Evolutionary conservation across 2,797 vertebrate genomes (phyloP).

Genomic region (Acomys russatus): DNA sequence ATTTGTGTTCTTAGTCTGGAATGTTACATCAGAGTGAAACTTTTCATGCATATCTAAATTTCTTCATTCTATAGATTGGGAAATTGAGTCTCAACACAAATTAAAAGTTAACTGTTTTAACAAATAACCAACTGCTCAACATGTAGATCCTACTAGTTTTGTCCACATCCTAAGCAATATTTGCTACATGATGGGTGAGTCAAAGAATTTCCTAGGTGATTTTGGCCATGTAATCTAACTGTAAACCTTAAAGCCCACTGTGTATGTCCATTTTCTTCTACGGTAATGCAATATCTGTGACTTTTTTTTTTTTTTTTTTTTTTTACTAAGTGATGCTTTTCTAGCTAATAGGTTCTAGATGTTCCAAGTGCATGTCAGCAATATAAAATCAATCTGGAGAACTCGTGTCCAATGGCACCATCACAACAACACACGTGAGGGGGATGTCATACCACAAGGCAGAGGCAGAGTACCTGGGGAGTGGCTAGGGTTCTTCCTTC

Average conservation of each 20-base stretch:
- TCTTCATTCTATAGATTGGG: background rate
- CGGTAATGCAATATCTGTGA: background rate
- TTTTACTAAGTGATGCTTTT: background rate
- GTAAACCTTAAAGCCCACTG: background rate
- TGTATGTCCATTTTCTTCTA: background rate
- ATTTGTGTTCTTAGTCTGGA: background rate
- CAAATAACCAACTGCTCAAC: background rate
- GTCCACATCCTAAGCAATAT: background rate
- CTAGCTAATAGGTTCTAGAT: background rate
- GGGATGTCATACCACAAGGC: background rate
- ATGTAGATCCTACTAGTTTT: background rate
- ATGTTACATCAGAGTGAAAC: background rate
- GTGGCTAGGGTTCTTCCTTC: background rate
- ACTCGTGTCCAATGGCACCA: background rate
- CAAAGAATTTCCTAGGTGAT: background rate
- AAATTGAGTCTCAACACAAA: constrained; percentile 11
- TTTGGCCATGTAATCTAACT: background rate
- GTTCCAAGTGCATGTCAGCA: background rate
- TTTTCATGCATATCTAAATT: background rate
- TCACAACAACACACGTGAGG: too few relatives aligned
- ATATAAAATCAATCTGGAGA: background rate
- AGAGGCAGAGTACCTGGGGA: background rate
- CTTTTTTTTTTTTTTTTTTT: background rate
- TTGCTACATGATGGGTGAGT: background rate
- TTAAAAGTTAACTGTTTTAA: background rate